Percentiles rank a stretch among this genome's conserved stretches.
These are phyloP conservation scores for Heliocidaris tuberculata DNA, from an alignment of 35 echinoderm and acorn worm species.

Conservation along the genomic window DNA sequence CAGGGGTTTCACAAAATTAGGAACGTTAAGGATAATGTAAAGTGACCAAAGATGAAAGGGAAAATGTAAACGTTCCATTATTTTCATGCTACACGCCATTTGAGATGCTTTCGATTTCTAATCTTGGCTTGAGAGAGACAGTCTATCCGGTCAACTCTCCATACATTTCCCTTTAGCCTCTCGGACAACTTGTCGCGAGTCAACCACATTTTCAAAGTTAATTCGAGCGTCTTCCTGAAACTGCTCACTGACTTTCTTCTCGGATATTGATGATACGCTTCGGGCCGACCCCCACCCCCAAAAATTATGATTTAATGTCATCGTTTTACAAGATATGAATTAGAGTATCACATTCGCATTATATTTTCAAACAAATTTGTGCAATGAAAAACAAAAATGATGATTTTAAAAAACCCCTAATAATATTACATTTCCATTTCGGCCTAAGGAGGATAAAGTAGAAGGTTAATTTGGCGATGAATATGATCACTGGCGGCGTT, in stretches of 20 bases:
- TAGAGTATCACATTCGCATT: no score
- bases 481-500: no score
- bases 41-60: neutral
- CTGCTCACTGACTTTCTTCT: neutral
- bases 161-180: neutral
- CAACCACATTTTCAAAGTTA: conserved; percentile 1
- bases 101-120: neutral
- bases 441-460: no score
- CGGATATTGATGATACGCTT: neutral
- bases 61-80: neutral
- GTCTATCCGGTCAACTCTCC: neutral
- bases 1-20: no score
- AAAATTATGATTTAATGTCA: no score
- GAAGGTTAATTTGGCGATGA: no score
- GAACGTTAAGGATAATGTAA: no score
- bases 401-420: no score
- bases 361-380: no score
- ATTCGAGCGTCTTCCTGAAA: neutral
- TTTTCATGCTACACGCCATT: neutral
- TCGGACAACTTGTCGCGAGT: neutral
- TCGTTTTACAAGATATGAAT: no score
- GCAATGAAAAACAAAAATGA: no score
- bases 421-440: no score
- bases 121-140: neutral
- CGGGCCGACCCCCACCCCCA: neutral